Conservation (phyloP, 2,797 vertebrate species). For the Hapalemur alaotrensis region DNA sequence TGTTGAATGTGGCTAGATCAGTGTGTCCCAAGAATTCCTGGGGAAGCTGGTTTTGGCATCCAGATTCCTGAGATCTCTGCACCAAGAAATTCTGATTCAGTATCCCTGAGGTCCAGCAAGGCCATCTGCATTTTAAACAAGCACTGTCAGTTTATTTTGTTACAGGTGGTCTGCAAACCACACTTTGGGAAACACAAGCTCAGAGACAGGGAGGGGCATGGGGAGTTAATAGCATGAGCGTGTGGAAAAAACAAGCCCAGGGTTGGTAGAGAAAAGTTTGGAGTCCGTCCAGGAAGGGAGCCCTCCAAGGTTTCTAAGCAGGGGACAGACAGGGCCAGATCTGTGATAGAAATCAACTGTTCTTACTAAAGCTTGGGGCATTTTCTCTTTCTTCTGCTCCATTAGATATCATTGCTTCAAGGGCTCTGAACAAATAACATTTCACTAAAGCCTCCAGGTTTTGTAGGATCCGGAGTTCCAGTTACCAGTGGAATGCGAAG, state of each 20-base stretch:
- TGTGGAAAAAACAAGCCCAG: slow-evolving; percentile 32
- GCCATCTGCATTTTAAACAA: slow-evolving; percentile 35
- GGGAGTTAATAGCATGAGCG: neutral
- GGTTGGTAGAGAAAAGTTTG: slow-evolving; percentile 45
- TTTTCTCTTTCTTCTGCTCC: slow-evolving; percentile 75
- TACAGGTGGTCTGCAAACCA: slow-evolving; percentile 5
- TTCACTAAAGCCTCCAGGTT: slow-evolving; percentile 55
- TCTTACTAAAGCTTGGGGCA: slow-evolving; percentile 29
- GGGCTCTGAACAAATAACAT: slow-evolving; percentile 67
- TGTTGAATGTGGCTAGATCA: neutral
- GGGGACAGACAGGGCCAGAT: slow-evolving; percentile 41
- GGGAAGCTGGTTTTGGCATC: neutral
- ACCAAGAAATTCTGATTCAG: neutral
- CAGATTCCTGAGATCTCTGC: neutral
- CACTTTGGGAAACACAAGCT: neutral
- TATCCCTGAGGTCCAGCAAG: neutral
- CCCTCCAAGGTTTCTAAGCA: slow-evolving; percentile 57
- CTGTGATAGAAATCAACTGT: slow-evolving; percentile 70
- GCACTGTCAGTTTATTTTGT: neutral
- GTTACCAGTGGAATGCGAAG: slow-evolving; percentile 66
- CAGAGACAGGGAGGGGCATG: neutral
- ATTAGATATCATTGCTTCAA: slow-evolving; percentile 74
- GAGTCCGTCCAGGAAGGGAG: slow-evolving; percentile 65
- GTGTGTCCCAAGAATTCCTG: neutral
- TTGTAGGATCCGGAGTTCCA: slow-evolving; percentile 59